A percentile compares a stretch with the other conserved stretches of the same genome.
Evolutionary conservation across 2,113 vertebrate genomes (phyloP).

Genomic region (Labeo rohita): DNA sequence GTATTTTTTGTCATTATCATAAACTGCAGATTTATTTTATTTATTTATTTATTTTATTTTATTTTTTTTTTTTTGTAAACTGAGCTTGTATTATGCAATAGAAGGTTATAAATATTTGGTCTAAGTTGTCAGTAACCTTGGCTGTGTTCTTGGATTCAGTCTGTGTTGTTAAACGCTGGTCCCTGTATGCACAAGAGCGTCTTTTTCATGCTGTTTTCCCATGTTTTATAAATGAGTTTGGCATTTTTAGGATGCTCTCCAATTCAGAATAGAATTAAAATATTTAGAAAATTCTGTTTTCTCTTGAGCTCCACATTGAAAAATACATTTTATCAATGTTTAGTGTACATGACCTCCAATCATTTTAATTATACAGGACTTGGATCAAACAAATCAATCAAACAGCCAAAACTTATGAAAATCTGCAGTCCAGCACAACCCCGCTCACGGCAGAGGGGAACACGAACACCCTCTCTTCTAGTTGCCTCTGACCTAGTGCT

Average conservation of each 20-base stretch:
- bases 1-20: neutral
- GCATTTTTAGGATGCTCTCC: neutral
- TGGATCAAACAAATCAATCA: neutral
- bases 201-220: neutral
- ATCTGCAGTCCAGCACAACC: neutral
- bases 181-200: neutral
- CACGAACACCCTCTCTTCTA: neutral
- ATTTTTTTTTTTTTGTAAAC: neutral
- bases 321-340: neutral
- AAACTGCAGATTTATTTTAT: neutral
- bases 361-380: neutral
- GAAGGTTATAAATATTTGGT: conserved; percentile 2
- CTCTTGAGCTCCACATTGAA: neutral
- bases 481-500: conserved; percentile 45
- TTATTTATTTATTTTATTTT: no score
- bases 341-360: neutral
- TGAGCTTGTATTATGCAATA: neutral
- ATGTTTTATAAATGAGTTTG: neutral
- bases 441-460: neutral
- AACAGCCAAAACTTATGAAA: neutral
- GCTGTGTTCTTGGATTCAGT: neutral
- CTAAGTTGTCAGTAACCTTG: neutral
- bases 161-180: neutral
- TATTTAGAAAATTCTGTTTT: neutral
- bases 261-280: neutral